phyloP scores from a whole-genome alignment of 1,140 invertebrate species.

The Philopotamus ludificatus region DNA sequence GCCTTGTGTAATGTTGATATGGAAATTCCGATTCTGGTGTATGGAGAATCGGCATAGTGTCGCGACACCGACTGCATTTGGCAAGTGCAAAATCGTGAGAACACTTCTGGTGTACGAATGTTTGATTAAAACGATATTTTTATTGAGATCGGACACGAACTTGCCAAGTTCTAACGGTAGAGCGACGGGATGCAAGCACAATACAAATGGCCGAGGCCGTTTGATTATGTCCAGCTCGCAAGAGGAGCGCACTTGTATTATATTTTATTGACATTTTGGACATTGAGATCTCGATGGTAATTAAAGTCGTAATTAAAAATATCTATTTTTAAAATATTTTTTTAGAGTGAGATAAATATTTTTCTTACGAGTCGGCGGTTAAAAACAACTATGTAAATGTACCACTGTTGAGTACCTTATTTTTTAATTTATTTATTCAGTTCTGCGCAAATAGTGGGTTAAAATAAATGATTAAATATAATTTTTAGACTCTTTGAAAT shows the following conservation, averaged over 20 bases:
- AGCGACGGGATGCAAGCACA: background rate
- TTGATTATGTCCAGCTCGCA: background rate
- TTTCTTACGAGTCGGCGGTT: constrained; percentile 21
- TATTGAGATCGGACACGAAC: background rate
- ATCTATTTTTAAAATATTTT: constrained; percentile 28
- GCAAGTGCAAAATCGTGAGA: too few species aligned
- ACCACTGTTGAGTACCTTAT: constrained; percentile 6
- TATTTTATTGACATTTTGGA: too few species aligned
- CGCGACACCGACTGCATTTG: too few species aligned
- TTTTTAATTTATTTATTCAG: background rate
- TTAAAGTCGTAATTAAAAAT: background rate
- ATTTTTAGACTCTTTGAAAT: background rate
- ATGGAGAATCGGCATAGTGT: too few species aligned
- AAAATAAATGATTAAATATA: constrained; percentile 10
- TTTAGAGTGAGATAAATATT: constrained; percentile 19
- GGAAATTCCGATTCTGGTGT: too few species aligned
- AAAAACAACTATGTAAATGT: background rate
- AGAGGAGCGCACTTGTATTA: background rate
- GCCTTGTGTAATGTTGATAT: too few species aligned
- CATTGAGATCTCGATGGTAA: background rate
- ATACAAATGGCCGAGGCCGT: background rate
- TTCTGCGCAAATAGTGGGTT: background rate
- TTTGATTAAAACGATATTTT: too few species aligned
- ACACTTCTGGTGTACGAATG: too few species aligned
- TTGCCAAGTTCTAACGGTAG: background rate